These are phyloP conservation scores for Hirudo medicinalis DNA, from an alignment of 1,140 invertebrate species.

Conservation along the genomic window DNA sequence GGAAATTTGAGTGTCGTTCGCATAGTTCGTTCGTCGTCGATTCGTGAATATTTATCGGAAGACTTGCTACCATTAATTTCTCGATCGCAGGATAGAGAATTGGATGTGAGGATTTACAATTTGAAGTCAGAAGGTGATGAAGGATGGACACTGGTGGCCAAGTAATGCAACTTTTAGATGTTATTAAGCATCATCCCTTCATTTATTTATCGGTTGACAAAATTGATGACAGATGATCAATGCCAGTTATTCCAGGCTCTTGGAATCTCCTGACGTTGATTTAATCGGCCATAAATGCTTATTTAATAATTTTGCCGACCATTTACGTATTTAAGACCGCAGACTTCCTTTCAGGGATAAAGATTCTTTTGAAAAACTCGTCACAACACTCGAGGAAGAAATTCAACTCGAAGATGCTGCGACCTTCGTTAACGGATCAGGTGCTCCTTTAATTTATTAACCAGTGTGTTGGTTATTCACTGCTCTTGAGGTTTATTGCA, in stretches of 20 bases:
- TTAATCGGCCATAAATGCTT: neutral
- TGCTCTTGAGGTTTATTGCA: neutral
- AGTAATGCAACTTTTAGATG: neutral
- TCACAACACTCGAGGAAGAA: neutral
- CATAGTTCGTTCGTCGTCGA: too few species aligned
- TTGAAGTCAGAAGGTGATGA: neutral
- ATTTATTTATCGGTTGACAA: neutral
- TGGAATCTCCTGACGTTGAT: neutral
- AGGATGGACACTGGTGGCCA: neutral
- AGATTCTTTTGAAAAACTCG: neutral
- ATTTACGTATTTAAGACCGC: neutral
- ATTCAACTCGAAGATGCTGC: neutral
- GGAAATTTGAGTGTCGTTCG: too few species aligned
- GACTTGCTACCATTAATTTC: too few species aligned
- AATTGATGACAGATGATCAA: too few species aligned
- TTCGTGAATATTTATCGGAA: too few species aligned
- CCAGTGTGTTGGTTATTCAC: neutral
- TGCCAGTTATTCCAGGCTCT: neutral
- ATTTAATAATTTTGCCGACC: neutral
- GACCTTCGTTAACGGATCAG: neutral
- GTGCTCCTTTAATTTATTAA: neutral
- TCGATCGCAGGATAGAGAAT: too few species aligned
- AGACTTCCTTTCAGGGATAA: neutral
- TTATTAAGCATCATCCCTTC: neutral
- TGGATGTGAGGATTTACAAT: neutral